phyloP scores from a whole-genome alignment of 2,797 vertebrate species.

The Kryptopterus vitreolus region DNA sequence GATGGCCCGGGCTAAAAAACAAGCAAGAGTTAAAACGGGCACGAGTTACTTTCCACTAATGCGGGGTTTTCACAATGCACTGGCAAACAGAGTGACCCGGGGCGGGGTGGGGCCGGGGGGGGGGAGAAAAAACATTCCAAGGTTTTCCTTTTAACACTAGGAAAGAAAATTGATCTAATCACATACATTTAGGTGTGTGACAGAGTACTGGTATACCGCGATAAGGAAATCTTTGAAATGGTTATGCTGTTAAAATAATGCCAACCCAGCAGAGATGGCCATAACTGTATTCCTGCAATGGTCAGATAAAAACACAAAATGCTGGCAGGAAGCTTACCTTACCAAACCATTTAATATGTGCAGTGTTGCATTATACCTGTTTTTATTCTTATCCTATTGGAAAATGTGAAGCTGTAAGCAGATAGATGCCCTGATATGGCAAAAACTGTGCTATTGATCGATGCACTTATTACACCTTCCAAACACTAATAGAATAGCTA shows the following conservation, averaged over 20 bases:
- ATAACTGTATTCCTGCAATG: neutral
- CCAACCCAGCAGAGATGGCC: neutral
- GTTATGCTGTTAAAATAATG: neutral
- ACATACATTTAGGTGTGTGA: neutral
- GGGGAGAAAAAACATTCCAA: neutral
- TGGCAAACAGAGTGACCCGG: neutral
- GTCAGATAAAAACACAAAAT: slow-evolving; percentile 4
- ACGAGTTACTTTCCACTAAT: slow-evolving; percentile 20
- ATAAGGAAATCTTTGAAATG: slow-evolving; percentile 7
- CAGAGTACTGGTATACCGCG: neutral
- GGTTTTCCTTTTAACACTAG: slow-evolving; percentile 6
- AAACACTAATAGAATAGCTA: too few relatives aligned
- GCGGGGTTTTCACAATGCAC: neutral
- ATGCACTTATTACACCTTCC: neutral
- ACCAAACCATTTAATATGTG: neutral
- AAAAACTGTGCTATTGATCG: neutral
- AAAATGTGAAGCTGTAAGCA: neutral
- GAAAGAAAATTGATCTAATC: slow-evolving; percentile 15
- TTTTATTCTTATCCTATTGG: neutral
- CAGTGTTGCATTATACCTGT: neutral
- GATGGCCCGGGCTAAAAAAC: slow-evolving; percentile 25
- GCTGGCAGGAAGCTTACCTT: neutral
- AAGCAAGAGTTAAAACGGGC: slow-evolving; percentile 36
- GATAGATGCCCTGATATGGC: neutral
- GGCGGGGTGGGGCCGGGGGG: too few relatives aligned